phyloP scores from a whole-genome alignment of 2,888 invertebrate genomes.

The Bellardia pandia region DNA sequence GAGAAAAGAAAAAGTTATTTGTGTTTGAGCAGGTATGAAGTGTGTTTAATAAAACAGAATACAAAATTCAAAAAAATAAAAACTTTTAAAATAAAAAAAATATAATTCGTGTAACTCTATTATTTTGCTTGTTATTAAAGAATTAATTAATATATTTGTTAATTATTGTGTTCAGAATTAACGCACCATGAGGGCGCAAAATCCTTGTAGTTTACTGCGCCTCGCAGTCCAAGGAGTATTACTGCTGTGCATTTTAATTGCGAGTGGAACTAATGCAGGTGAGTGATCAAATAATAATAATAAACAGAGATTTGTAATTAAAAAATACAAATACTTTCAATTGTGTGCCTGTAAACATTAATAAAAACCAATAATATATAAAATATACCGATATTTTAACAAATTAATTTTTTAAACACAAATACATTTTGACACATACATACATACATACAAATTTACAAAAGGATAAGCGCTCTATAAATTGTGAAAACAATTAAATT shows the following conservation, averaged over 20 bases:
- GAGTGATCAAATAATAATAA: constrained; percentile 41
- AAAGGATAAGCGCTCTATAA: not conserved
- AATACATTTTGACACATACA: not conserved
- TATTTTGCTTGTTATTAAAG: not conserved
- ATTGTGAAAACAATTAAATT: too few relatives aligned
- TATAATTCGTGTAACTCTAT: not conserved
- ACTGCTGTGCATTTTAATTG: constrained; percentile 60
- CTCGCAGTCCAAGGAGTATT: constrained; percentile 38
- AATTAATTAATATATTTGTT: constrained; percentile 30
- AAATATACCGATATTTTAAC: not conserved
- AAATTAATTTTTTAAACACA: not conserved
- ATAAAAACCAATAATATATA: too few relatives aligned
- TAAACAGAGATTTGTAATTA: not conserved
- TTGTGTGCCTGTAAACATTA: too few relatives aligned
- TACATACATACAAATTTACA: too few relatives aligned
- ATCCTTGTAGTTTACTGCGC: constrained; percentile 40
- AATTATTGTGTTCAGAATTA: constrained; percentile 28
- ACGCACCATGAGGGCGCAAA: constrained; percentile 66
- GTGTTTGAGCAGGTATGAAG: constrained; percentile 41
- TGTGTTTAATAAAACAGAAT: constrained; percentile 15
- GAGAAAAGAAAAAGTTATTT: not conserved
- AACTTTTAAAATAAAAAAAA: not conserved
- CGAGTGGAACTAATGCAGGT: constrained; percentile 68
- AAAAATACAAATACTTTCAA: not conserved
- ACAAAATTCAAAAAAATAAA: not conserved